Conservation (phyloP, 2,888 invertebrate species). For the Piscicola geometra region DNA sequence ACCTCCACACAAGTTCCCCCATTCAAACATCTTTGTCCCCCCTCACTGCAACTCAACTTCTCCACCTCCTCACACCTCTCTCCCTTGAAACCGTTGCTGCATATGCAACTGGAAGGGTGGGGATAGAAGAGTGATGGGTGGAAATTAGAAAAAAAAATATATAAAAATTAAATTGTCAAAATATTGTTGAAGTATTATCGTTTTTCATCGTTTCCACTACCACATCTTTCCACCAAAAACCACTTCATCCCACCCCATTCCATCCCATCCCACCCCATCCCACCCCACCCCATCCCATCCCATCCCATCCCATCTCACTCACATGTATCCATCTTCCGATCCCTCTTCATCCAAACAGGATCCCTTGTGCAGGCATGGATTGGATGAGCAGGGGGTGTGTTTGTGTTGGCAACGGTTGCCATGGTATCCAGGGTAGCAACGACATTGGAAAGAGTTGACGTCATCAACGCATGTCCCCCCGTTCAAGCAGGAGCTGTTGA, state of each 20-base stretch:
- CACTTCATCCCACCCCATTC: too few species aligned
- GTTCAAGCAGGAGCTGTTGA: constrained; percentile 51
- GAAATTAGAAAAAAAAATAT: too few species aligned
- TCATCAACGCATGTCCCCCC: constrained; percentile 52
- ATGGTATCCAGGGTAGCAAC: constrained; percentile 59
- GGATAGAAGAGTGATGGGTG: too few species aligned
- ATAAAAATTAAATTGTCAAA: too few species aligned
- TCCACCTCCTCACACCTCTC: constrained; percentile 59
- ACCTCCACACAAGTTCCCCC: constrained; percentile 79
- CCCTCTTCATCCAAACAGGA: constrained; percentile 67
- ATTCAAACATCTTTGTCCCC: constrained; percentile 88
- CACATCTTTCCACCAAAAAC: too few species aligned
- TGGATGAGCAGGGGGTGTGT: constrained; percentile 44
- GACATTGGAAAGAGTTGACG: constrained; percentile 50
- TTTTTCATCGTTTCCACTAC: too few species aligned
- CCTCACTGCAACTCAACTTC: constrained; percentile 75
- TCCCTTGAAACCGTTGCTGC: constrained; percentile 51
- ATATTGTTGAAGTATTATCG: too few species aligned
- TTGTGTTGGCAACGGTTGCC: constrained; percentile 64
- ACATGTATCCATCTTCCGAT: background rate
- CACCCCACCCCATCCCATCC: background rate
- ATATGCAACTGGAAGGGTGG: constrained; percentile 47
- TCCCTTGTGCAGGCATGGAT: constrained; percentile 74
- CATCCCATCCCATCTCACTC: background rate
- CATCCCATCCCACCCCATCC: too few species aligned